A percentile compares a stretch with the other conserved stretches of the same genome.
Evolutionary conservation across 2,888 invertebrate genomes (phyloP).

Genomic region (Melanotus villosus): DNA sequence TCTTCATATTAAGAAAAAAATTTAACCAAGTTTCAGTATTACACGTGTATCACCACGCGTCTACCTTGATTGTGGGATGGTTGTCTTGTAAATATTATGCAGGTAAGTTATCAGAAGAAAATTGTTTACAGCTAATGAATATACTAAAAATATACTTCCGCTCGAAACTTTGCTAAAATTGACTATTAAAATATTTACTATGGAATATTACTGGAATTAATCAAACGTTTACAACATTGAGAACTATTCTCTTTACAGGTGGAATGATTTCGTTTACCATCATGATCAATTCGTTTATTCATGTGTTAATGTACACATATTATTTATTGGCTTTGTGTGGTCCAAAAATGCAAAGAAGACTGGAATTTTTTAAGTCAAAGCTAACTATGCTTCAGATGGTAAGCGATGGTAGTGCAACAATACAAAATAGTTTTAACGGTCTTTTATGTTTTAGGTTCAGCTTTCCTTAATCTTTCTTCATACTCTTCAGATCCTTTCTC

Average conservation of each 20-base stretch:
- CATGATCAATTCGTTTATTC: constrained; percentile 77
- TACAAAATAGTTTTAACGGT: no score
- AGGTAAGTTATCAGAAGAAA: no score
- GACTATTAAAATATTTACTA: no score
- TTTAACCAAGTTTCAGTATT: constrained; percentile 77
- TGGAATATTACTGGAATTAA: no score
- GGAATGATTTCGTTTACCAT: constrained; percentile 78
- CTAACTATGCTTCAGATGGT: constrained; percentile 77
- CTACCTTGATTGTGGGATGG: constrained; percentile 66
- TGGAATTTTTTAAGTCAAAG: constrained; percentile 74
- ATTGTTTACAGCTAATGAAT: no score
- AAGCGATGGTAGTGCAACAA: no score
- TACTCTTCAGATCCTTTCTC: constrained; percentile 12
- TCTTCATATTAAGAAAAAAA: constrained; percentile 79
- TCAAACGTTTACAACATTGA: no score
- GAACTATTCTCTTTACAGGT: constrained; percentile 69
- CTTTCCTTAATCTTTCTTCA: constrained; percentile 42
- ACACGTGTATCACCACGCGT: constrained; percentile 79
- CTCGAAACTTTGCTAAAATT: no score
- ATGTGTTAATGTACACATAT: constrained; percentile 83
- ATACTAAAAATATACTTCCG: no score
- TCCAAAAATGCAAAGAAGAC: constrained; percentile 70
- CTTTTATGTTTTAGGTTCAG: constrained; percentile 45
- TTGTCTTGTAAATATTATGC: constrained; percentile 1
- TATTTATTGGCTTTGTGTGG: constrained; percentile 78